Base-by-base conservation (phyloP, 2,113 vertebrate genomes). In the Phyllostomus hastatus region DNA sequence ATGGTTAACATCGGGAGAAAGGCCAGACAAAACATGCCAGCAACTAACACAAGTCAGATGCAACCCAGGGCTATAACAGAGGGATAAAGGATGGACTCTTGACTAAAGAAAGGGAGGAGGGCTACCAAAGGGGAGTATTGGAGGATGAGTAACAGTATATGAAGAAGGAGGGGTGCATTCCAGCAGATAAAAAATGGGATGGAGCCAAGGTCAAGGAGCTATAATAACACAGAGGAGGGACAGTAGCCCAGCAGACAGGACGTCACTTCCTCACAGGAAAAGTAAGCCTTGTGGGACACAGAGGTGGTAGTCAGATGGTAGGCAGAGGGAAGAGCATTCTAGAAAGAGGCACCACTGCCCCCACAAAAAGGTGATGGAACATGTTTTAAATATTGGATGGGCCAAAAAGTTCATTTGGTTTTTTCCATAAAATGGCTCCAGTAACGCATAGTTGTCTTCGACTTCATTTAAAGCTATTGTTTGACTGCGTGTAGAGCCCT, bases 1-100 rank as follows among this genome's bases (percentile, higher is more conserved):
- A 90, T 46, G 67, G 24, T 75, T 86, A 94, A 33, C 54, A 59
- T 66, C 41, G 91, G 73, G 84, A 83, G 50, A 70, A 76, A 97
- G 57, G 10, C 59, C n/a, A 79, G 61, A n/a, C 69, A 83, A 83
- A 89, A 69, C 17, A 41, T 10, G 70, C 61, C 38, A 66, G 46
- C 10, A 26, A 67, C 46, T 38, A 88, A 73, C 26, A 14, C 19
- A 64, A 59, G 46, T 75, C 79, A 81, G 95, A 95, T n/a, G 70
- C 31, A 75, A 19, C 41, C 57, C 70, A 80, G 43, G 35, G 22
- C 66, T 93, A 0, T 66, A 28, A 79, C 7, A 91, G 75, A 82
- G 72, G 46, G 26, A 52, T 83, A 75, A 78, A 24, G 46, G 50
- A 79, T 82, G 67, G 89, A 64, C 75, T 64, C 67, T 67, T 67